These are phyloP conservation scores for Harmothoe impar DNA, from an alignment of 2,888 invertebrate genomes.

Conservation along the genomic window DNA sequence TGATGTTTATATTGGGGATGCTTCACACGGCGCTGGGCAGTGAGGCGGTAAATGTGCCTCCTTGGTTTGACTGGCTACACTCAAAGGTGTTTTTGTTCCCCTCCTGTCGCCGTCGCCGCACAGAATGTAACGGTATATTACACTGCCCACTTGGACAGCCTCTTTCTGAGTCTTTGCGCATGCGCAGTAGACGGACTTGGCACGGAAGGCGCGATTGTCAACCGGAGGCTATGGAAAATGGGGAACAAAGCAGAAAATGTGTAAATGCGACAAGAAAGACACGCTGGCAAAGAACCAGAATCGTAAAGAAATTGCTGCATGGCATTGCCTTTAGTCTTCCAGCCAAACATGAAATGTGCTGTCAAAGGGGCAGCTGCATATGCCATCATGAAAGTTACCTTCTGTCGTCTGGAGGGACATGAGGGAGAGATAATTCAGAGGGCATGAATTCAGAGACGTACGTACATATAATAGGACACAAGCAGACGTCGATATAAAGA, in stretches of 20 bases:
- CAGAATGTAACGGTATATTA: constrained; percentile 20
- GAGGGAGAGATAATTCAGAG: background rate
- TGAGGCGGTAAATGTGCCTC: constrained; percentile 20
- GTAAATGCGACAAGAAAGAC: constrained; percentile 28
- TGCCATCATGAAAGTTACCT: background rate
- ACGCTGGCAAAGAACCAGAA: background rate
- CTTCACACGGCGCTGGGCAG: background rate
- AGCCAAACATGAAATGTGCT: background rate
- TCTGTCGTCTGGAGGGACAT: background rate
- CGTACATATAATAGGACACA: no score
- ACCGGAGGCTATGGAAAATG: background rate
- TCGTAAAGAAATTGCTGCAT: constrained; percentile 30
- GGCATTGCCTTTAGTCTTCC: background rate
- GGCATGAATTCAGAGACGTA: background rate
- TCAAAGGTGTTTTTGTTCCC: constrained; percentile 37
- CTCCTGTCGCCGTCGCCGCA: background rate
- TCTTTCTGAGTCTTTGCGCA: background rate
- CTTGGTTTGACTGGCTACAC: constrained; percentile 26
- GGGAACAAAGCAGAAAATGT: constrained; percentile 42
- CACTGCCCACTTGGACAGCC: background rate
- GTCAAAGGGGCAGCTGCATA: background rate
- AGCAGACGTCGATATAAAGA: no score
- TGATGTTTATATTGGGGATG: constrained; percentile 32
- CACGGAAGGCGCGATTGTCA: constrained; percentile 44
- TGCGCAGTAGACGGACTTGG: background rate